Base-by-base conservation (phyloP, 1,140 invertebrate genomes). In the Drosophila bocqueti region DNA sequence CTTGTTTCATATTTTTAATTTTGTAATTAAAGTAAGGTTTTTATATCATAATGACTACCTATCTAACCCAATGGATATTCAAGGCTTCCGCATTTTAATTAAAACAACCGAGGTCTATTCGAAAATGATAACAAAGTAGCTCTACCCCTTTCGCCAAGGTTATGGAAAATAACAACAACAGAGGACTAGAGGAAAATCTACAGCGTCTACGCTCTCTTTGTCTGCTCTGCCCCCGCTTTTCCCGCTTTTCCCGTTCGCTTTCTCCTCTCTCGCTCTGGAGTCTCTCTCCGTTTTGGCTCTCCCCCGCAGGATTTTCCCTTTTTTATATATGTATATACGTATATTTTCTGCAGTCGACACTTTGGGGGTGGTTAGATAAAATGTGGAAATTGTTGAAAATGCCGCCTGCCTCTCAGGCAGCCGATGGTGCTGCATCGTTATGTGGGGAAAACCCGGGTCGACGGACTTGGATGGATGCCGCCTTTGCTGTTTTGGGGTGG, bases 361-460 rank as follows among this genome's bases (percentile, higher is more conserved):
- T 89, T 89, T 84, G 84, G 84, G 84, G 84, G 85, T 89, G 84
- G 84, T 84, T 89, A 90, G 84, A 89, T 89, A 90, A 89, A 89
- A 89, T 90, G 84, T 89, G 84, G 81, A 89, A 89, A 89, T 89
- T 89, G 84, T 89, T 87, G 83, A 87, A 87, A 87, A 84, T 83
- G 83, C 86, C 82, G 83, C 80, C 73, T 61, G 75, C 49, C 74
- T 66, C 29, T 50, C 84, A 65, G 80, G 54, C 66, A 76, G 84
- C 84, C 63, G 63, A 45, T 66, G 63, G 46, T 73, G 71, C 84
- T 87, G 85, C 85, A 89, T 89, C 84, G 84, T 89, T 89, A 89
- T 89, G 84, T 90, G 81, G 76, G 66, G 60, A 61, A 68, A 71
- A 54, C 69, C 73, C 84, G 84, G 84, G 84, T 89, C 84, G 85